Evolutionary conservation across 2,797 vertebrate species (phyloP), one percentile per base, ranked within the genome.

Genomic region (Gadopsis bispinosus): DNA sequence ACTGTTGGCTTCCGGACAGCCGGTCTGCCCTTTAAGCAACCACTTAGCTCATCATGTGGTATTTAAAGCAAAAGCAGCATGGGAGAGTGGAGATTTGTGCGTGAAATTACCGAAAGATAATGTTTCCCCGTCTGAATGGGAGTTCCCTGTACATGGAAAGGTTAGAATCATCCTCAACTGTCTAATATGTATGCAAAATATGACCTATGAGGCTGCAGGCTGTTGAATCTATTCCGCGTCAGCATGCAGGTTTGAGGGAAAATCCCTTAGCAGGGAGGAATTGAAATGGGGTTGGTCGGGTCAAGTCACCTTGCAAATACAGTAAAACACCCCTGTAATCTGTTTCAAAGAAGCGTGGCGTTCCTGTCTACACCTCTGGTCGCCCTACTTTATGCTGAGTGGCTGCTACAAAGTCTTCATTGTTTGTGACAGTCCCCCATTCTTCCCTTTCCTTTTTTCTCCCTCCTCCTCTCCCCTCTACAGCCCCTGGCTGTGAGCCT

Each of bases 151-250:
- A 87, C 83, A 86, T 1, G 60, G 79, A 94, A 94, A 95, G 93
- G 94, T 94, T 95, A 93, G 79, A 85, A 81, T 91, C 90, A 86
- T 93, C 88, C 91, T 88, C 84, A 77, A 72, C 85, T 75, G 83
- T 89, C 92, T 93, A 85, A 93, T 94, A 87, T 84, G 84, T 92
- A 94, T 95, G 94, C 92, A 92, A 93, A 95, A 88, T 88, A 77
- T 95, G 94, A 95, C 94, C 94, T 94, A 93, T 93, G 85, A 87
- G 89, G 83, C 77, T 81, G 75, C 80, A 37, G 89, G 83, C 89
- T 89, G 88, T 83, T 85, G 83, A 86, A 84, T 93, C 81, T 87
- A 89, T 86, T 87, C 77, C 75, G 22, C 77, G 88, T 93, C 92
- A 91, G 92, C 91, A 84, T 68, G 87, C 80, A 43, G 84, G 87